Evolutionary conservation across 2,113 vertebrate genomes (phyloP).

Genomic region (Chaetodon trifascialis): DNA sequence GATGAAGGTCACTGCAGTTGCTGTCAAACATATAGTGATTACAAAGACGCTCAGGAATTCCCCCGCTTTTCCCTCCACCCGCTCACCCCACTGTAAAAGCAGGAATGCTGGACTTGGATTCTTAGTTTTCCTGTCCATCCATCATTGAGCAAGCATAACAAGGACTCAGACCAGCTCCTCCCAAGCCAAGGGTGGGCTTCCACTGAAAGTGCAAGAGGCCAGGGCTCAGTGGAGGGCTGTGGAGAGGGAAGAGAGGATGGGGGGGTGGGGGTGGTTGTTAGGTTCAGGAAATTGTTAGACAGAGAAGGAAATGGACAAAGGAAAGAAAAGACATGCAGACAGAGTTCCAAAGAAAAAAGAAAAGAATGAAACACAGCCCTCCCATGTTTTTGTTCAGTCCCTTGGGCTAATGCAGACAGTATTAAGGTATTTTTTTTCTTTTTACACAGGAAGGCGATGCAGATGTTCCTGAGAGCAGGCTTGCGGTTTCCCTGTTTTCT

Average conservation of each 20-base stretch:
- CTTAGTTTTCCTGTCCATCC: conserved; percentile 79
- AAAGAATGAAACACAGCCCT: conserved; percentile 73
- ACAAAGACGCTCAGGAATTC: conserved; percentile 74
- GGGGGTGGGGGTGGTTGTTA: conserved; percentile 34
- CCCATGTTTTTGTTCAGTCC: conserved; percentile 78
- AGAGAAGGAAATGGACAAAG: conserved; percentile 77
- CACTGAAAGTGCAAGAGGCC: conserved; percentile 74
- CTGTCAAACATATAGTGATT: conserved; percentile 76
- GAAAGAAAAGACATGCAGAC: conserved; percentile 73
- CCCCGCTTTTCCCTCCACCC: conserved; percentile 38
- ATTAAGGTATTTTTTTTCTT: conserved; percentile 71
- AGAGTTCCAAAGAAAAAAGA: conserved; percentile 71
- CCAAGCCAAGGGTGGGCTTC: conserved; percentile 77
- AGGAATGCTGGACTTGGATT: conserved; percentile 78
- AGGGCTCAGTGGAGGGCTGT: conserved; percentile 58
- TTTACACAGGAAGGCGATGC: conserved; percentile 80
- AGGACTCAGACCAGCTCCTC: conserved; percentile 68
- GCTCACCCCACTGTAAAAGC: conserved; percentile 70
- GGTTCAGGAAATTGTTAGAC: conserved; percentile 77
- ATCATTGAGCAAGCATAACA: conserved; percentile 80
- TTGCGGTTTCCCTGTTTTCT: conserved; percentile 82
- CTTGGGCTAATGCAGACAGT: conserved; percentile 79
- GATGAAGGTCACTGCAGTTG: conserved; percentile 67
- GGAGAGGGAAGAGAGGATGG: conserved; percentile 44
- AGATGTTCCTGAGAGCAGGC: conserved; percentile 81